phyloP scores from a whole-genome alignment of 2,888 invertebrate species.

The Julus scandinavius region DNA sequence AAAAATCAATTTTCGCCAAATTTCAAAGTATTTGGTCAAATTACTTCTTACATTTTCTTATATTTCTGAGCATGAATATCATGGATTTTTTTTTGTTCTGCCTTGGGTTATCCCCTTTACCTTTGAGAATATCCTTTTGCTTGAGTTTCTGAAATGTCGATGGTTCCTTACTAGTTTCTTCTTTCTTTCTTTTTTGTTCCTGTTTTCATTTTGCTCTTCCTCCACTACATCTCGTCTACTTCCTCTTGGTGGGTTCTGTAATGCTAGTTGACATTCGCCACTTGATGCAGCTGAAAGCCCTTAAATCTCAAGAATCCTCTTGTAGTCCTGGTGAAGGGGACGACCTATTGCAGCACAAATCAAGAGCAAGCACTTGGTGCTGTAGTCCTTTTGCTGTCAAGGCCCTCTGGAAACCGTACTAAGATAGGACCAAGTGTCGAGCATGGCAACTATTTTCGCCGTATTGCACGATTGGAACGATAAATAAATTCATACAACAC shows the following conservation, averaged over 20 bases:
- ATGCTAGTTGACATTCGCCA: constrained; percentile 50
- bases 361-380: constrained; percentile 53
- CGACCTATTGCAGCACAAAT: constrained; percentile 19
- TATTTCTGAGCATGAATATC: too few relatives aligned
- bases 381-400: constrained; percentile 53
- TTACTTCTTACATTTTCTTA: too few relatives aligned
- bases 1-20: neutral
- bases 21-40: too few relatives aligned
- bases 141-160: neutral
- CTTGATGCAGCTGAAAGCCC: constrained; percentile 35
- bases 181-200: constrained; percentile 23
- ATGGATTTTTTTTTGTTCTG: neutral
- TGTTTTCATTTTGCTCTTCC: constrained; percentile 42
- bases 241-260: constrained; percentile 27
- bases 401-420: constrained; percentile 54
- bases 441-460: neutral
- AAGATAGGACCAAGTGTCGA: constrained; percentile 13
- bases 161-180: constrained; percentile 46
- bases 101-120: constrained; percentile 25
- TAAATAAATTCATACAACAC: too few relatives aligned
- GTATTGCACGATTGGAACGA: too few relatives aligned
- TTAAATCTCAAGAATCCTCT: constrained; percentile 6
- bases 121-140: neutral
- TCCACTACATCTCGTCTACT: constrained; percentile 32
- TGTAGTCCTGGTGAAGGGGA: constrained; percentile 50